Percentiles rank a stretch among this genome's conserved stretches.
Evolutionary conservation across 2,888 invertebrate species (phyloP).

Genomic region (Ryuthela nishihirai): DNA sequence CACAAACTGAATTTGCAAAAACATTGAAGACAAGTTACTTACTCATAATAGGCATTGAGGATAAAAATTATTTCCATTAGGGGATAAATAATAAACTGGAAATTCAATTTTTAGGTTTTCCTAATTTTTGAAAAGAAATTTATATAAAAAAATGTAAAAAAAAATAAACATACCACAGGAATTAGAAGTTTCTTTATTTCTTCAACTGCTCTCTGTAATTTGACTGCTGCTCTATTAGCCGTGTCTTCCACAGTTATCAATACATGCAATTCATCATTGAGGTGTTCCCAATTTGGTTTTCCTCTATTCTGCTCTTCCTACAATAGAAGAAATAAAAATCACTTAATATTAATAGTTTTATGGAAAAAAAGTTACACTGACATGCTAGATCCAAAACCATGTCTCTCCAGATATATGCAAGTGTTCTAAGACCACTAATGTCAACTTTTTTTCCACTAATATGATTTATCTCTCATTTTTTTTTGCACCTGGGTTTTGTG

Average conservation of each 20-base stretch:
- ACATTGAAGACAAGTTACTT: too few species aligned
- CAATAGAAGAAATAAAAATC: slow-evolving; percentile 26
- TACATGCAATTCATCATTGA: slow-evolving; percentile 97
- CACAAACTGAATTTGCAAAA: too few species aligned
- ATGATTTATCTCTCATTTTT: too few species aligned
- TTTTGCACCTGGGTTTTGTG: too few species aligned
- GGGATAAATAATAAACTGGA: too few species aligned
- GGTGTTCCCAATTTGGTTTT: slow-evolving; percentile 99
- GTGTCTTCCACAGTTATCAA: slow-evolving; percentile 98
- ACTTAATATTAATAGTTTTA: neutral
- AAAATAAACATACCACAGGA: slow-evolving; percentile 66
- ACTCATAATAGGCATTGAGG: too few species aligned
- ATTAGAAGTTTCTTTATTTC: slow-evolving; percentile 97
- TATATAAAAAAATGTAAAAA: neutral
- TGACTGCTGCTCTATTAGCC: slow-evolving; percentile 91
- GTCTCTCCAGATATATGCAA: neutral
- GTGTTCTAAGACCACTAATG: too few species aligned
- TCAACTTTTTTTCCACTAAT: too few species aligned
- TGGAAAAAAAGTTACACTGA: neutral
- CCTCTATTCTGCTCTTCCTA: slow-evolving; percentile 99
- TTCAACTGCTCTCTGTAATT: slow-evolving; percentile 91
- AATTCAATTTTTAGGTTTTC: too few species aligned
- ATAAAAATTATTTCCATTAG: too few species aligned
- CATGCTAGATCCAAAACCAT: neutral
- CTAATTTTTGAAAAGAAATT: neutral